Conservation (phyloP, 1,140 invertebrate genomes). For the Leptinotarsa defecta region DNA sequence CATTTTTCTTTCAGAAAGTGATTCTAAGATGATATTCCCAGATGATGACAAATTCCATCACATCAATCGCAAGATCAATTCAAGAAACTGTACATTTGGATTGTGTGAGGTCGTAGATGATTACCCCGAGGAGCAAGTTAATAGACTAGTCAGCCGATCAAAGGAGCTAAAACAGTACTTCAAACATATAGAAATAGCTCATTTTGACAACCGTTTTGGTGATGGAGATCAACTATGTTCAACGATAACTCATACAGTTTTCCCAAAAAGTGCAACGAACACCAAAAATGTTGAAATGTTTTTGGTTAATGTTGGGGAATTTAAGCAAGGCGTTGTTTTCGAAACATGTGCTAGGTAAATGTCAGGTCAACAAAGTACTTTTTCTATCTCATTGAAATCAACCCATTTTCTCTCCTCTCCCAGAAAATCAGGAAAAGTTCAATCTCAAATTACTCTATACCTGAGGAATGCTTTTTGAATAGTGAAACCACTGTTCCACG, state of each 20-base stretch:
- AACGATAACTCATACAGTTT: slow-evolving; percentile 3
- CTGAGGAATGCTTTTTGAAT: too few relatives aligned
- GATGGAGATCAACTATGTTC: slow-evolving; percentile 23
- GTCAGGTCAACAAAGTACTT: not conserved
- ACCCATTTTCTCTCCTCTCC: too few relatives aligned
- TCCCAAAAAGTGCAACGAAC: slow-evolving; percentile 29
- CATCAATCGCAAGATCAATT: not conserved
- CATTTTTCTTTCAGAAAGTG: not conserved
- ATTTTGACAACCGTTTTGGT: not conserved
- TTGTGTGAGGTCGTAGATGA: not conserved
- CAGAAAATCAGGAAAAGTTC: too few relatives aligned
- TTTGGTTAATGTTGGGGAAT: slow-evolving; percentile 25
- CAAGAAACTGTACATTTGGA: slow-evolving; percentile 1
- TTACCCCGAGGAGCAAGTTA: not conserved
- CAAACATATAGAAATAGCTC: not conserved
- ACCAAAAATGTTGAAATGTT: slow-evolving; percentile 24
- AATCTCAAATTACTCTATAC: too few relatives aligned
- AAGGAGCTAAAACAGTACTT: not conserved
- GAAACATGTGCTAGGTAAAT: slow-evolving; percentile 29
- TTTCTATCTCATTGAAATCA: too few relatives aligned
- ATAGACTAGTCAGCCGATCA: not conserved
- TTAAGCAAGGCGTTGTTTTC: slow-evolving; percentile 28
- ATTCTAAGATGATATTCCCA: not conserved
- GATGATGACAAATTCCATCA: not conserved
- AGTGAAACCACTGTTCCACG: too few relatives aligned